These are phyloP conservation scores for Nomada flava DNA, from an alignment of 2,888 invertebrate species.

Conservation along the genomic window DNA sequence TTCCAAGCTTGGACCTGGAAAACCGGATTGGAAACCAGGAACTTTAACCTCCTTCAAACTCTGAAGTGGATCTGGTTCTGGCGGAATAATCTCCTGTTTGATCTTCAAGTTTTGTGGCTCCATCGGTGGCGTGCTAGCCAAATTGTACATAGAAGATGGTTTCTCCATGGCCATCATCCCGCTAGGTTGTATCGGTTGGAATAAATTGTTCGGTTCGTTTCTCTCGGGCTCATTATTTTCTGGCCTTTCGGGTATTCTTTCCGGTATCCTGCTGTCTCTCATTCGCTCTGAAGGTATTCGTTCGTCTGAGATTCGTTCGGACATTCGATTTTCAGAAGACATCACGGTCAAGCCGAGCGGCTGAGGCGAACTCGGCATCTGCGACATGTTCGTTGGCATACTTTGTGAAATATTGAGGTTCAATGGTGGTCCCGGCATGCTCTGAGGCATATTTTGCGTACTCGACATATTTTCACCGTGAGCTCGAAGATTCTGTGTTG, in stretches of 20 bases:
- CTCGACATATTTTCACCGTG: slow-evolving; percentile 68
- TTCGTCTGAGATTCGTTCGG: slow-evolving; percentile 76
- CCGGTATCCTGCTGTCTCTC: slow-evolving; percentile 66
- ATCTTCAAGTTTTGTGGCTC: slow-evolving; percentile 91
- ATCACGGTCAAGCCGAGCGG: slow-evolving; percentile 81
- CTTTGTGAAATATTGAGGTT: slow-evolving; percentile 82
- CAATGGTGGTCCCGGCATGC: slow-evolving; percentile 76
- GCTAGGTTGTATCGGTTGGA: slow-evolving; percentile 80
- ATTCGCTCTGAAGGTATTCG: slow-evolving; percentile 66
- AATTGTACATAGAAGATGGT: slow-evolving; percentile 74
- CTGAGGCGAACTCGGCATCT: slow-evolving; percentile 79
- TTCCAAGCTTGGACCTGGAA: slow-evolving; percentile 89
- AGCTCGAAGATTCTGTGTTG: slow-evolving; percentile 65
- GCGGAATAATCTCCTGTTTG: slow-evolving; percentile 88
- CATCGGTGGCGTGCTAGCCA: slow-evolving; percentile 81
- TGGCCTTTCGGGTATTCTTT: slow-evolving; percentile 66
- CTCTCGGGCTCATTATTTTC: slow-evolving; percentile 73
- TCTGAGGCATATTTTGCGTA: slow-evolving; percentile 67
- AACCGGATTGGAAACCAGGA: slow-evolving; percentile 88
- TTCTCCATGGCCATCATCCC: slow-evolving; percentile 76
- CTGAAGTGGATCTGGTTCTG: slow-evolving; percentile 89
- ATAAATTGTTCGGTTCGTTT: slow-evolving; percentile 77
- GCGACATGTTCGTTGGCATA: slow-evolving; percentile 77
- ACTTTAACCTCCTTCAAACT: slow-evolving; percentile 93
- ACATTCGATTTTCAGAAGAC: slow-evolving; percentile 72